Percentiles rank a stretch among this genome's conserved stretches.
These are phyloP conservation scores for Littorina saxatilis DNA, from an alignment of 1,140 invertebrate species.

Conservation along the genomic window DNA sequence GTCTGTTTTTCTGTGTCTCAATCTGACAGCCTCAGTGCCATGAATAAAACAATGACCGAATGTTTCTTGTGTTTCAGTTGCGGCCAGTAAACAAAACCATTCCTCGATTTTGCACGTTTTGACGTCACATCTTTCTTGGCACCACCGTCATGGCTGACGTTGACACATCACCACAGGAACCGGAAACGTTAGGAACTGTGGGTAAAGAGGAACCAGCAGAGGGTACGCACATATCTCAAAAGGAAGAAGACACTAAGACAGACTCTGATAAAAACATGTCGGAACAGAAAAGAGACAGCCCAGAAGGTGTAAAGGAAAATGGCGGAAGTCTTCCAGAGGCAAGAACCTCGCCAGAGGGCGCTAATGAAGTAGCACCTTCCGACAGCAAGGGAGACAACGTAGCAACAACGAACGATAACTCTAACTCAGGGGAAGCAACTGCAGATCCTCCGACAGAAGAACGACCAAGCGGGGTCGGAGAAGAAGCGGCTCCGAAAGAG, in stretches of 20 bases:
- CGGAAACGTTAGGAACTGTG: not conserved
- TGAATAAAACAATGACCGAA: not conserved
- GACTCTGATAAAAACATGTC: not conserved
- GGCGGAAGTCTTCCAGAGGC: not conserved
- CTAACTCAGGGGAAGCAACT: too few relatives aligned
- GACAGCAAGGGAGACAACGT: too few relatives aligned
- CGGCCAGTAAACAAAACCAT: too few relatives aligned
- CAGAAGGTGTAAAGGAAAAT: not conserved
- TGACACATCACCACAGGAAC: not conserved
- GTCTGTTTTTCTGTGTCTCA: not conserved
- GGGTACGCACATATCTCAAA: not conserved
- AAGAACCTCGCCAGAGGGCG: too few relatives aligned
- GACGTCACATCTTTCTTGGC: not conserved
- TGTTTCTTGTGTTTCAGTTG: not conserved
- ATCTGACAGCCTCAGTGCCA: not conserved
- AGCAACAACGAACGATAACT: too few relatives aligned
- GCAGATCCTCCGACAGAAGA: too few relatives aligned
- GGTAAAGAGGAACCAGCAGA: not conserved
- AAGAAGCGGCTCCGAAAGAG: too few relatives aligned
- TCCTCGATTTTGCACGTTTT: too few relatives aligned
- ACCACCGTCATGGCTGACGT: conserved; percentile 6
- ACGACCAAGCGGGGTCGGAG: too few relatives aligned
- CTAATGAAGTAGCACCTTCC: too few relatives aligned
- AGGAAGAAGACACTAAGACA: not conserved
- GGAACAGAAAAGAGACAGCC: too few relatives aligned